Evolutionary conservation across 2,888 invertebrate species (phyloP).

Genomic region (Bembecia ichneumoniformis): DNA sequence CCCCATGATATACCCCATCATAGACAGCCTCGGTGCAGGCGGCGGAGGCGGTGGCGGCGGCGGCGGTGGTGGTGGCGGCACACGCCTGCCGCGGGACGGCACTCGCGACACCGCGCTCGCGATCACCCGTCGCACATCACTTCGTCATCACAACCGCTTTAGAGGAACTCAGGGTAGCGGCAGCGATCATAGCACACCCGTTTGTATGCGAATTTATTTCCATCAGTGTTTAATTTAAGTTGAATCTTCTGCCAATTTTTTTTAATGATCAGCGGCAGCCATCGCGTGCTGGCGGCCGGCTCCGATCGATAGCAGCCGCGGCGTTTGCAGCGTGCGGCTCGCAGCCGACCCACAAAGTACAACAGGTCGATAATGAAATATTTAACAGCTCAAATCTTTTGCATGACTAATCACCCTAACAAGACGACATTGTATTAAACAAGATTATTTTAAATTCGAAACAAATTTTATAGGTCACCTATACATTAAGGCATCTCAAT

Average conservation of each 20-base stretch:
- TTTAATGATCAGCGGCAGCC: conserved; percentile 32
- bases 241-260: background rate
- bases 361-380: background rate
- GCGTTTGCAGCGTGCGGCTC: conserved; percentile 50
- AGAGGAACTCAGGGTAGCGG: conserved; percentile 2
- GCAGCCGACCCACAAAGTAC: conserved; percentile 25
- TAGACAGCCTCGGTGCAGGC: conserved; percentile 66
- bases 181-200: conserved; percentile 44
- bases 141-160: conserved; percentile 14
- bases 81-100: conserved; percentile 31
- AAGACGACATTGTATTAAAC: no score
- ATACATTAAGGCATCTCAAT: background rate
- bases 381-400: background rate
- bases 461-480: background rate
- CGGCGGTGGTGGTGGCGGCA: conserved; percentile 43
- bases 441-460: no score
- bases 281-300: conserved; percentile 53
- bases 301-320: conserved; percentile 61
- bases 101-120: conserved; percentile 61
- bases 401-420: no score
- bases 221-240: background rate
- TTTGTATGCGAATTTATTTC: conserved; percentile 12
- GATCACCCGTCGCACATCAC: conserved; percentile 41
- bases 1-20: conserved; percentile 96
- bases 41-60: conserved; percentile 38